phyloP scores from a whole-genome alignment of 1,140 invertebrate genomes.

The Pseudachorutes palmiensis region DNA sequence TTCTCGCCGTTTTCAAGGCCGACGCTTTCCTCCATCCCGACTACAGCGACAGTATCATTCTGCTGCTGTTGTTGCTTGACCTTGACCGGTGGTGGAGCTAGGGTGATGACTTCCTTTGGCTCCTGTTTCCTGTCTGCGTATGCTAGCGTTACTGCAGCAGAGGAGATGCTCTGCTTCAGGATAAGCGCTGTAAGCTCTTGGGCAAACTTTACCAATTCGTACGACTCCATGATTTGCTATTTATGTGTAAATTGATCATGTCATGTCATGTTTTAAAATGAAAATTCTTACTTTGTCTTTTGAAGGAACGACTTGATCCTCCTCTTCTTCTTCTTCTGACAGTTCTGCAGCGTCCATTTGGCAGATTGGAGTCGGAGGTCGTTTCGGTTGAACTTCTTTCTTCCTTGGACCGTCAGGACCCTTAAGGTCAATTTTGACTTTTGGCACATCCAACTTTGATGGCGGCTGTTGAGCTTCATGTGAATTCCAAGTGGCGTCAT shows the following conservation, averaged over 20 bases:
- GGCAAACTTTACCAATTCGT: constrained; percentile 5
- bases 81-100: background rate
- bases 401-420: constrained; percentile 4
- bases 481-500: background rate
- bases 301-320: constrained; percentile 6
- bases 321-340: constrained; percentile 22
- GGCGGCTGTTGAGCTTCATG: background rate
- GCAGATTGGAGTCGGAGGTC: background rate
- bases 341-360: constrained; percentile 1
- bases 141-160: constrained; percentile 22
- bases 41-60: constrained; percentile 18
- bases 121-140: constrained; percentile 7
- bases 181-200: constrained; percentile 29
- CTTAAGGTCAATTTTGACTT: constrained; percentile 8
- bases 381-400: background rate
- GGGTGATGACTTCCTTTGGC: background rate
- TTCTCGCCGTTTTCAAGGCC: constrained; percentile 25
- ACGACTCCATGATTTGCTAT: constrained; percentile 3
- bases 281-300: constrained; percentile 15
- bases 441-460: background rate
- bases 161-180: constrained; percentile 27
- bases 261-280: background rate
- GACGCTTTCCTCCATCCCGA: constrained; percentile 29
- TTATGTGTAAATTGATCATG: background rate
- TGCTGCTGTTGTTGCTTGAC: background rate